Conservation (phyloP, 2,797 vertebrate genomes). For the Centropyge bicolor region DNA sequence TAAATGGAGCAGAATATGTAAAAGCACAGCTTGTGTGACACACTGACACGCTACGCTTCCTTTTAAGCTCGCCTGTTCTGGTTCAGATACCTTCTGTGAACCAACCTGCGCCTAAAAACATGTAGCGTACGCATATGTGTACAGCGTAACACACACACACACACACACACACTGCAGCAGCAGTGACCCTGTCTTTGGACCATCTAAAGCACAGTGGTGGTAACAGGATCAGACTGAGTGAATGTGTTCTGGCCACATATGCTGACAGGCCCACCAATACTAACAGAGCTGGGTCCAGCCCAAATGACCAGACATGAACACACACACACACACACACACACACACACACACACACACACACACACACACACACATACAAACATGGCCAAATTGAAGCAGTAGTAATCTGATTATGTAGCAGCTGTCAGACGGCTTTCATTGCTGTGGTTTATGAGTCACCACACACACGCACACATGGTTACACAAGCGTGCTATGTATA, state of each 20-base stretch:
- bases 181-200: slow-evolving; percentile 38
- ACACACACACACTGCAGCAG: slow-evolving; percentile 28
- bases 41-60: slow-evolving; percentile 69
- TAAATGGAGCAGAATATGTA: slow-evolving; percentile 79
- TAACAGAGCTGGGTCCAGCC: slow-evolving; percentile 41
- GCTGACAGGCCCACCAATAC: slow-evolving; percentile 41
- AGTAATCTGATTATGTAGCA: slow-evolving; percentile 85
- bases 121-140: slow-evolving; percentile 15
- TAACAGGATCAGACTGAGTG: slow-evolving; percentile 52
- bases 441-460: slow-evolving; percentile 73
- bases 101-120: slow-evolving; percentile 56
- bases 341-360: slow-evolving; percentile 37
- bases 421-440: slow-evolving; percentile 78
- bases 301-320: slow-evolving; percentile 56
- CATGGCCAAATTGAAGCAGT: slow-evolving; percentile 75
- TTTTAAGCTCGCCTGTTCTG: slow-evolving; percentile 66
- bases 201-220: slow-evolving; percentile 37
- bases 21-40: slow-evolving; percentile 77
- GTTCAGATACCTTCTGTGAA: slow-evolving; percentile 68
- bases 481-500: slow-evolving; percentile 34
- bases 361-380: slow-evolving; percentile 40
- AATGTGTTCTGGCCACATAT: slow-evolving; percentile 48
- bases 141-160: slow-evolving; percentile 11
- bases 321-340: slow-evolving; percentile 15
- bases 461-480: slow-evolving; percentile 42